phyloP scores from a whole-genome alignment of 2,888 invertebrate genomes.

The Drosophila longiperda region DNA sequence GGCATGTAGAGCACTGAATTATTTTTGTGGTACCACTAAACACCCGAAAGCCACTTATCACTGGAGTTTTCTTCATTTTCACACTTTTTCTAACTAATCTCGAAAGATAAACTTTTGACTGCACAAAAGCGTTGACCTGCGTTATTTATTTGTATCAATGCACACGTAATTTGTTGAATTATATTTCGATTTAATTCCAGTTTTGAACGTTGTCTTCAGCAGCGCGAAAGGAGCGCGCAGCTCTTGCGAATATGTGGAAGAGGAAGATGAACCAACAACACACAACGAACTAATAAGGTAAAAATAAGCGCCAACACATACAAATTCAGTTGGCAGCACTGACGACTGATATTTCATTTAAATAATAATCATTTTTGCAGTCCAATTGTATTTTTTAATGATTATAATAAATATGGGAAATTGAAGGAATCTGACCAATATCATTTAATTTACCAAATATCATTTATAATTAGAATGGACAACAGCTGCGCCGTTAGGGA shows the following conservation, averaged over 20 bases:
- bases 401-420: not conserved
- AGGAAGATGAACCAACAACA: conserved; percentile 70
- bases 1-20: conserved; percentile 60
- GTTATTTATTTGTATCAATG: conserved; percentile 18
- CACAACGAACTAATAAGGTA: conserved; percentile 32
- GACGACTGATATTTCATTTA: not conserved
- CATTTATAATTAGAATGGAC: not conserved
- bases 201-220: conserved; percentile 54
- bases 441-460: not conserved
- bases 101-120: conserved; percentile 25
- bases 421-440: not conserved
- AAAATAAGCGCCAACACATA: conserved; percentile 10
- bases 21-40: conserved; percentile 79
- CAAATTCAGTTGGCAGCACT: conserved; percentile 32
- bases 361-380: not conserved
- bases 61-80: conserved; percentile 68
- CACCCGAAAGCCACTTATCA: conserved; percentile 63
- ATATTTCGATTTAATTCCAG: conserved; percentile 38
- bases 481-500: not conserved
- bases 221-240: conserved; percentile 70
- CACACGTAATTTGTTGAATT: conserved; percentile 16
- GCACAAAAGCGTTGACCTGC: conserved; percentile 20
- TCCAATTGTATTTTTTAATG: not conserved
- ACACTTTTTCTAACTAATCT: conserved; percentile 28
- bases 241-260: conserved; percentile 69